phyloP scores from a whole-genome alignment of 2,888 invertebrate genomes.

The Lithodes maja region DNA sequence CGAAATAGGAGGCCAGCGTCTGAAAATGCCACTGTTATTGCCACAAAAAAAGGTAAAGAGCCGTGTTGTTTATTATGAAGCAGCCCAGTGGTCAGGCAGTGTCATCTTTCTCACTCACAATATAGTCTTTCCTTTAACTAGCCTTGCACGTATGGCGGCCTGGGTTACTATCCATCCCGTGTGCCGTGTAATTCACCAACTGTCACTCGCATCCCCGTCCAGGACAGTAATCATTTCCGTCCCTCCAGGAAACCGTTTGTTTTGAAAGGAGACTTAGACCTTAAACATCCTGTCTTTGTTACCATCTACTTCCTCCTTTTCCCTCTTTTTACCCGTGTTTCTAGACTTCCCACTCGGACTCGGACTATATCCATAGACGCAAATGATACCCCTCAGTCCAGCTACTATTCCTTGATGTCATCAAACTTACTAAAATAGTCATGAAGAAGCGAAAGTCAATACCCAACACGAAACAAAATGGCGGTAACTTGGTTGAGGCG shows the following conservation, averaged over 20 bases:
- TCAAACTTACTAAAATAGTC: conserved; percentile 60
- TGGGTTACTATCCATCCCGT: neutral
- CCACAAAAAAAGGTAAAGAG: no score
- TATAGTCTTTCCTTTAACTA: neutral
- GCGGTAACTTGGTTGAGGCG: conserved; percentile 50
- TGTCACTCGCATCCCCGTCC: conserved; percentile 6
- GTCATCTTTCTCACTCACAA: neutral
- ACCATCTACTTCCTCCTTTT: neutral
- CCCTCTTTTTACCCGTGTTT: neutral
- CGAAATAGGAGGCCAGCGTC: no score
- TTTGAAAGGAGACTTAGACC: conserved; percentile 46
- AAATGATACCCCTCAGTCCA: conserved; percentile 12
- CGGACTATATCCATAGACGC: conserved; percentile 26
- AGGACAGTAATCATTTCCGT: conserved; percentile 49
- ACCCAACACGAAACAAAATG: conserved; percentile 64
- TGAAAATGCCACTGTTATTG: no score
- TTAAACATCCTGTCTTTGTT: conserved; percentile 44
- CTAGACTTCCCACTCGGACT: neutral
- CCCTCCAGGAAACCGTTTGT: conserved; percentile 57
- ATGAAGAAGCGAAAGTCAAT: conserved; percentile 65
- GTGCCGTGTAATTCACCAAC: neutral
- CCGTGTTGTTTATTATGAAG: neutral
- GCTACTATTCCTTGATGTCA: conserved; percentile 29
- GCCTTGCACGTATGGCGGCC: neutral
- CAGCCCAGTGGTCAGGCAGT: neutral